Evolutionary conservation across 2,113 vertebrate species (phyloP).

Genomic region (Passerina amoena): DNA sequence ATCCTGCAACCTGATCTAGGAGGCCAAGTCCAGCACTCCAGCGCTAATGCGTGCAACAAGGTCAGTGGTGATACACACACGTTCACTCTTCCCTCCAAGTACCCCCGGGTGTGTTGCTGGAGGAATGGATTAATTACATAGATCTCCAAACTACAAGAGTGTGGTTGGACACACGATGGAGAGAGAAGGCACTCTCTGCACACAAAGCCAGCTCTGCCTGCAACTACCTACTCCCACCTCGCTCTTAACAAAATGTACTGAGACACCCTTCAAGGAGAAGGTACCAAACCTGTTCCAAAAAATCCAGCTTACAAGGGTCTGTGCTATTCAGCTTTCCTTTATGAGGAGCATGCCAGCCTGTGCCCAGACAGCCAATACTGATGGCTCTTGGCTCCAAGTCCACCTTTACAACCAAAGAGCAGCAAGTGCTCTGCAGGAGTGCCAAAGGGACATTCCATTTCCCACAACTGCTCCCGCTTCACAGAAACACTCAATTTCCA

Average conservation of each 20-base stretch:
- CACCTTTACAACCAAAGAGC: background rate
- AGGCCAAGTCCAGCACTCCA: background rate
- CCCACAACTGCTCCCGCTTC: background rate
- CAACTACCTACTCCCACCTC: background rate
- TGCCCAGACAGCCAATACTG: accelerated
- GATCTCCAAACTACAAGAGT: background rate
- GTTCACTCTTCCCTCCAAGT: background rate
- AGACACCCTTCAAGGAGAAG: background rate
- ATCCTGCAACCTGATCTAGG: background rate
- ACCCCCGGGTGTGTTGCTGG: background rate
- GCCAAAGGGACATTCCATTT: background rate
- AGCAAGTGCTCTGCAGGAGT: background rate
- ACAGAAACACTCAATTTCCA: background rate
- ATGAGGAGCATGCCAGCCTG: accelerated
- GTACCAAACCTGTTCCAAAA: background rate
- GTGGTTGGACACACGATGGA: background rate
- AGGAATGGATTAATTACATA: background rate
- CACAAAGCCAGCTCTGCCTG: background rate
- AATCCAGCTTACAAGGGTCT: too few species aligned
- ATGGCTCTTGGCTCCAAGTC: background rate
- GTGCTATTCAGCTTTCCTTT: background rate
- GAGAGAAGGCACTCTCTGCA: background rate
- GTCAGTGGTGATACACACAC: background rate
- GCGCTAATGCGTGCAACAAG: accelerated
- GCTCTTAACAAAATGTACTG: accelerated